Evolutionary conservation across 2,113 vertebrate genomes (phyloP), one percentile per base, ranked within the genome.

Genomic region (Ranitomeya variabilis): DNA sequence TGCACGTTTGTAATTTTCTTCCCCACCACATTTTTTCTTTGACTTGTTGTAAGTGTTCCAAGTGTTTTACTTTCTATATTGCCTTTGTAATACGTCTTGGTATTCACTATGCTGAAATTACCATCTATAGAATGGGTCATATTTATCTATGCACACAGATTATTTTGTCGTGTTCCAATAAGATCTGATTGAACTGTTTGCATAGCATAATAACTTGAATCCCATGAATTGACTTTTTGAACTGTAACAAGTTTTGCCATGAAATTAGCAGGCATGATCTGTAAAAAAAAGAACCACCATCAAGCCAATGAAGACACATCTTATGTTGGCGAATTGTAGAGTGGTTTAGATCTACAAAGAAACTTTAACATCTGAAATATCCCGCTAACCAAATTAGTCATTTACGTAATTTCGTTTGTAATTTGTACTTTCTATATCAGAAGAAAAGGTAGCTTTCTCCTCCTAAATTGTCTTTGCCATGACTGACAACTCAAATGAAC

Each of bases 401-500:
- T 6, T 59, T 79, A 26, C 15, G n/a, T 80, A 16, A 54, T 26
- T 57, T 80, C 12, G 60, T 0, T 26, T 10, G 10, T 57, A 80
- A 80, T 60, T 60, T 60, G 60, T 60, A 14, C 31, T 60, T 26
- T 19, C 14, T 60, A 37, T 80, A 16, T 4, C 14, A 60, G 31
- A 80, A 60, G 9, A 23, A 31, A 60, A 37, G 45, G 55, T 60
- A 60, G 57, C 31, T 26, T 60, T 64, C 15, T 64, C 3, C 64
- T 6, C 5, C 19, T 82, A 45, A 62, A 82, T 62, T 64, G 52
- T 55, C 23, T 80, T 80, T 80, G 78, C 60, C 78, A 26, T 26
- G 14, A 15, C 23, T 80, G 31, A 82, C 59, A 82, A 64, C 37
- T 82, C 14, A 82, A 64, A 82, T 82, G 7, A 82, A 82, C 13